Evolutionary conservation across 2,888 invertebrate species (phyloP).

Genomic region (Spatulosminthurus flaviceps): DNA sequence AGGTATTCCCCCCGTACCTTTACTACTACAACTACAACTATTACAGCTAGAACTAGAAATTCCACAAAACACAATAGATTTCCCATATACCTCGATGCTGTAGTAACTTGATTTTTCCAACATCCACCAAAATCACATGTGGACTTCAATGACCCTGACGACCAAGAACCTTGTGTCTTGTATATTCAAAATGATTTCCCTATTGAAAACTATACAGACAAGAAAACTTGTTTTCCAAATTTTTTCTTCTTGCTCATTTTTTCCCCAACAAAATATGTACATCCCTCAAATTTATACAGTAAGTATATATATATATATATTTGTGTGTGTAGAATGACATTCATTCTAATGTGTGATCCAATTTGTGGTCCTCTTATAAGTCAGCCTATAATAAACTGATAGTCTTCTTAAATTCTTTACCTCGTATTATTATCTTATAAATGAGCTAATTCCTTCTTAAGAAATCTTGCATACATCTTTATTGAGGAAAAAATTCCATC

Average conservation of each 20-base stretch:
- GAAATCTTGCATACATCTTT: no score
- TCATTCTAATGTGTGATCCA: not conserved
- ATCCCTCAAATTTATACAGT: no score
- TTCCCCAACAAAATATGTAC: no score
- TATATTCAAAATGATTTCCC: conserved; percentile 30
- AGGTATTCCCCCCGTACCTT: no score
- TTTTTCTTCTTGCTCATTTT: not conserved
- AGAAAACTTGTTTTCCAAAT: conserved; percentile 46
- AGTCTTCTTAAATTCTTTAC: not conserved
- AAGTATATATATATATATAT: no score
- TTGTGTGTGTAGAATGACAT: not conserved
- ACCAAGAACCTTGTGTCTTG: conserved; percentile 51
- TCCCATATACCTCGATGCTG: not conserved
- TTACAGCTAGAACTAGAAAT: no score
- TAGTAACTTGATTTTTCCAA: conserved; percentile 25
- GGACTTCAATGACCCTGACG: conserved; percentile 60
- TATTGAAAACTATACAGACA: conserved; percentile 35
- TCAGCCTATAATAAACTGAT: not conserved
- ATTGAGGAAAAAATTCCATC: no score
- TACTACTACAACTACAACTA: no score
- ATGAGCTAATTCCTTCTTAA: no score
- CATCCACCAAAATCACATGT: conserved; percentile 50
- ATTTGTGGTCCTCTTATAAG: conserved; percentile 3
- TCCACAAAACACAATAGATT: no score
- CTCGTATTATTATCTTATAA: no score